These are phyloP conservation scores for Tangara arthus DNA, from an alignment of 2,797 vertebrate species.

Conservation along the genomic window DNA sequence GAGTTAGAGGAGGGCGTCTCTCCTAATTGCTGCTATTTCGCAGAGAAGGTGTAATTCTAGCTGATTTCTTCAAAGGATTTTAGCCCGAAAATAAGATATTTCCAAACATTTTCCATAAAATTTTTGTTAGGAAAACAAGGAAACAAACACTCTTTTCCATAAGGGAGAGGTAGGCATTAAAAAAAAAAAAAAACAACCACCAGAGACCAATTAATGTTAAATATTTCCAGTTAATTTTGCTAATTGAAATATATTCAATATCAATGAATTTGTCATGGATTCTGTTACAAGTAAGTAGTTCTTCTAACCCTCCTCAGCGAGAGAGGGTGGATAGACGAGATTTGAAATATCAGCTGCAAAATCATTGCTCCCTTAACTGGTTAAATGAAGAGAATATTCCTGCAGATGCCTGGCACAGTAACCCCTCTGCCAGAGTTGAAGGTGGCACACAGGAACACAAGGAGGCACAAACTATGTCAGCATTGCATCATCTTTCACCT, in stretches of 20 bases:
- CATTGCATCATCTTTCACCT: slow-evolving; percentile 68
- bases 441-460: slow-evolving; percentile 52
- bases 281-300: neutral
- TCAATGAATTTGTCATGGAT: neutral
- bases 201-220: neutral
- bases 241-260: neutral
- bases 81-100: slow-evolving; percentile 6
- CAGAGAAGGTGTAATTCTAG: slow-evolving; percentile 59
- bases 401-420: neutral
- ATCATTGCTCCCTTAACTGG: neutral
- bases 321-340: neutral
- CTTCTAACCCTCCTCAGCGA: neutral
- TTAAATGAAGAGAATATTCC: neutral
- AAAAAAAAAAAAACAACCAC: neutral
- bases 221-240: neutral
- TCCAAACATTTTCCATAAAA: neutral
- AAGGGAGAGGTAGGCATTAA: neutral
- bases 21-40: slow-evolving; percentile 71
- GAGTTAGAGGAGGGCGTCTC: slow-evolving; percentile 56
- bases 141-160: neutral
- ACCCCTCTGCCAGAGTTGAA: slow-evolving; percentile 49
- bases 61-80: slow-evolving; percentile 40
- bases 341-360: neutral
- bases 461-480: slow-evolving; percentile 25
- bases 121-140: neutral